phyloP scores from a whole-genome alignment of 2,797 vertebrate species.

The Poeciliopsis gracilis region DNA sequence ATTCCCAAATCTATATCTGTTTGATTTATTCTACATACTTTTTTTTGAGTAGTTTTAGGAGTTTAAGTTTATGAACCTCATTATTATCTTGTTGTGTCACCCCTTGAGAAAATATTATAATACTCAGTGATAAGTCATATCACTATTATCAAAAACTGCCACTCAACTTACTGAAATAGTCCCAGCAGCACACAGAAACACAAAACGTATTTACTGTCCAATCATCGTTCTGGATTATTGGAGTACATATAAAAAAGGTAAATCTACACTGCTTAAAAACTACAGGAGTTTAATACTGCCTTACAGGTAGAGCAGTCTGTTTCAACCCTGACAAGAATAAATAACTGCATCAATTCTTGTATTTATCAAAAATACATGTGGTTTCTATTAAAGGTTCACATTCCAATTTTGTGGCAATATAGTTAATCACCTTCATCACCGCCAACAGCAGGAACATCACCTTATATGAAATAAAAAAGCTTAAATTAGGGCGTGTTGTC shows the following conservation, averaged over 20 bases:
- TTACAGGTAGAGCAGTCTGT: slow-evolving; percentile 48
- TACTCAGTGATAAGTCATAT: not conserved
- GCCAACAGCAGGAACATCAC: slow-evolving; percentile 54
- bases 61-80: not conserved
- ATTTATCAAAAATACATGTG: slow-evolving; percentile 63
- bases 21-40: not conserved
- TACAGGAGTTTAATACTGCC: slow-evolving; percentile 35
- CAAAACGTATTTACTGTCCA: not conserved
- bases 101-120: not conserved
- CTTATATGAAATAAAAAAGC: slow-evolving; percentile 67
- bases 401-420: slow-evolving; percentile 32
- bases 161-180: not conserved
- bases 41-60: not conserved
- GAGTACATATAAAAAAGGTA: slow-evolving; percentile 25
- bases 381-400: slow-evolving; percentile 53
- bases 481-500: slow-evolving; percentile 70
- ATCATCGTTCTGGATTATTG: not conserved
- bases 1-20: not conserved
- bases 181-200: not conserved
- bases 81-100: not conserved
- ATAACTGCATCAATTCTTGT: slow-evolving; percentile 57
- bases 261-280: slow-evolving; percentile 20
- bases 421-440: slow-evolving; percentile 55
- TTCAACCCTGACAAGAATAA: slow-evolving; percentile 46
- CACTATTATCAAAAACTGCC: not conserved